Conservation (phyloP, 2,888 invertebrate species). For the Tridacna crocea region DNA sequence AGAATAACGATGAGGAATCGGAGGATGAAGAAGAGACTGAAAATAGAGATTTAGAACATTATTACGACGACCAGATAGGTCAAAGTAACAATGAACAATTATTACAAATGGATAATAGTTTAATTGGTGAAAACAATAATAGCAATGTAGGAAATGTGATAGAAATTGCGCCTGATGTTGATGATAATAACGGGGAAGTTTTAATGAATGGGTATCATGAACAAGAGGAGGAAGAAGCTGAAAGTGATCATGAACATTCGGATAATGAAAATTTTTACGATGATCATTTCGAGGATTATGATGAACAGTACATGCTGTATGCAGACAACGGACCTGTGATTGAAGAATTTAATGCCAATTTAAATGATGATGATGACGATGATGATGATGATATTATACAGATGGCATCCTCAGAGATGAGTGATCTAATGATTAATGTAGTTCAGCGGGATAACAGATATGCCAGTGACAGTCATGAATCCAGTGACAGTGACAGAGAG, state of each 20-base stretch:
- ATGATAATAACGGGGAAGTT: constrained; percentile 59
- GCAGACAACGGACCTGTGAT: constrained; percentile 72
- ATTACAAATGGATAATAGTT: constrained; percentile 60
- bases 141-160: constrained; percentile 52
- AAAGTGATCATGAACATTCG: constrained; percentile 73
- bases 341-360: constrained; percentile 74
- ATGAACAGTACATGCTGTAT: constrained; percentile 78
- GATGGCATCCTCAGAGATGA: constrained; percentile 67
- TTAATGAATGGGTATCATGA: constrained; percentile 72
- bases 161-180: constrained; percentile 55
- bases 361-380: constrained; percentile 70
- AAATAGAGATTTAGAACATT: constrained; percentile 76
- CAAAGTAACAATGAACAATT: constrained; percentile 61
- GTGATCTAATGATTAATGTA: constrained; percentile 55
- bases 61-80: constrained; percentile 76
- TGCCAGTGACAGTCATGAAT: constrained; percentile 65
- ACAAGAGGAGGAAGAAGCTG: constrained; percentile 59
- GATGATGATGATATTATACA: constrained; percentile 77
- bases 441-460: constrained; percentile 65
- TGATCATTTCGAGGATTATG: constrained; percentile 80
- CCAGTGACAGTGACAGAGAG: constrained; percentile 37
- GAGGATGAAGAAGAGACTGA: constrained; percentile 73
- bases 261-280: constrained; percentile 80
- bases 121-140: constrained; percentile 50
- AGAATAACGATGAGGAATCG: constrained; percentile 68